Base-by-base conservation (phyloP, 1,140 invertebrate genomes). In the Drosophila seguyi region DNA sequence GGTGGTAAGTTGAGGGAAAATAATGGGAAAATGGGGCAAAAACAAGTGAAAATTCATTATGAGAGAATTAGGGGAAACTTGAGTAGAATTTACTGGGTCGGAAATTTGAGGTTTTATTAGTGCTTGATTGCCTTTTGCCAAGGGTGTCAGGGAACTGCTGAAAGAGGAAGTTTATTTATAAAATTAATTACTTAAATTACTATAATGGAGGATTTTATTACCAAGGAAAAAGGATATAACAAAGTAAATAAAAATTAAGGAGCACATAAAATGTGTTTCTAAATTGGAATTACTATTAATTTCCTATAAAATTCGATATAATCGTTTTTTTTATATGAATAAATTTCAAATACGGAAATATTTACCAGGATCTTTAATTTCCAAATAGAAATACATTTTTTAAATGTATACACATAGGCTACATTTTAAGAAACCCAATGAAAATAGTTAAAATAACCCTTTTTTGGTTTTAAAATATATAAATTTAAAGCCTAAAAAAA, bases 1-100 rank as follows among this genome's bases (percentile, higher is more conserved):
- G 36, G 94, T 97, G 95, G 98, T 99, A 95, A 95, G 95, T 93
- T 22, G 8, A 38, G 11, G 8, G 31, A 62, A 42, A 71, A 53
- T 41, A 34, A 36, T 45, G 18, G 13, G 8, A 6, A n/a, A 13
- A 42, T n/a, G 14, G 20, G 48, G 29, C 14, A 44, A 36, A 36
- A 20, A 6, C 31, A 52, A 52, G 29, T 20, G 18, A 52, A 52
- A 52, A 34, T 52, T 55, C 20, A 55, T 55, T 55, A 53, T 38
- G 4, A 34, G 31, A 11, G 31, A 34, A 4, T 34, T 34, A 4
- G 16, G 4, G 25, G 31, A 22, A 66, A 66, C 56, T 61, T 8
- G 38, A 65, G 61, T 6, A 42, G 22, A 20, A 61, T 61, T 60
- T 58, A 44, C 39, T 11, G 57, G 22, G 16, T 18, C 11, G 57